Evolutionary conservation across 2,797 vertebrate species (phyloP).

Genomic region (Spondyliosoma cantharus): DNA sequence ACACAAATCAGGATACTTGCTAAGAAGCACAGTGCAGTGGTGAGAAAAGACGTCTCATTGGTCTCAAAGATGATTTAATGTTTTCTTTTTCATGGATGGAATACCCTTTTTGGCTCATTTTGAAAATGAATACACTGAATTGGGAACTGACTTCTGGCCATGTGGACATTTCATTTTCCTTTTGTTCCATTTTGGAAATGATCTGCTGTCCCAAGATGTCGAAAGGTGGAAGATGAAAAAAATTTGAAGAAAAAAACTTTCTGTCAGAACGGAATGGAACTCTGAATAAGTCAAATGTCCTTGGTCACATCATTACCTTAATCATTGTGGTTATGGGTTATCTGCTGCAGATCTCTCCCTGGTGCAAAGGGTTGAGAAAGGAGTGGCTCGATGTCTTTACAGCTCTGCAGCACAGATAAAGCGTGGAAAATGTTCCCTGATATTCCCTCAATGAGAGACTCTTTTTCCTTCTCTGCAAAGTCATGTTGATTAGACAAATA

Average conservation of each 20-base stretch:
- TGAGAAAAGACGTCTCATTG: not conserved
- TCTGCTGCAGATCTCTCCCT: constrained; percentile 20
- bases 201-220: not conserved
- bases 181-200: not conserved
- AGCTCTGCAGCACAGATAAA: constrained; percentile 38
- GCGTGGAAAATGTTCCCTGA: not conserved
- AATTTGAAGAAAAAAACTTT: no score
- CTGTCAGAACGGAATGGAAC: no score
- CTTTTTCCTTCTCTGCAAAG: not conserved
- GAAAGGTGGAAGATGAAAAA: not conserved
- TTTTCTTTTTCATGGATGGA: not conserved
- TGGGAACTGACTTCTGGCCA: no score
- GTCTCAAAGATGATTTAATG: not conserved
- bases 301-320: constrained; percentile 33
- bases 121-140: not conserved
- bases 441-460: not conserved
- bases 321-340: constrained; percentile 40
- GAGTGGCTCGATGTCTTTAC: constrained; percentile 60
- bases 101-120: not conserved
- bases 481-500: not conserved
- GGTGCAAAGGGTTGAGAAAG: constrained; percentile 64
- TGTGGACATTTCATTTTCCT: no score
- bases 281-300: constrained; percentile 53
- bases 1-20: not conserved
- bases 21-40: not conserved